Evolutionary conservation across 1,140 invertebrate genomes (phyloP).

Genomic region (Drosophila insularis): DNA sequence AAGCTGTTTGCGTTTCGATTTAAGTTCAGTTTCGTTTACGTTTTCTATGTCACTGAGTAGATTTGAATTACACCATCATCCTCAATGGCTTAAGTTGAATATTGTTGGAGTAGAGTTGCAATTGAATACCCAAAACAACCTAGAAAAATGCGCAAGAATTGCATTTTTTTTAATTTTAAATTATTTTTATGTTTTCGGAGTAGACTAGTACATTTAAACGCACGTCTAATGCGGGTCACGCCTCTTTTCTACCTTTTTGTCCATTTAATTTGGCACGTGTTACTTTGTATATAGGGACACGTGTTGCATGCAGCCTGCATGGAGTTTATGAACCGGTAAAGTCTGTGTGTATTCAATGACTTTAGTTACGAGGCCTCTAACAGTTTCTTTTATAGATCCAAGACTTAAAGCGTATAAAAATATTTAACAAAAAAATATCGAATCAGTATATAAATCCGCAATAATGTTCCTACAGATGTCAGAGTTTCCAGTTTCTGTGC

Average conservation of each 20-base stretch:
- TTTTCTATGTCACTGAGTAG: conserved; percentile 65
- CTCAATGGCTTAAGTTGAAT: no score
- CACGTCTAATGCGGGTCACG: conserved; percentile 61
- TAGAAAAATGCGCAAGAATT: conserved; percentile 69
- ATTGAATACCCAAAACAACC: conserved; percentile 70
- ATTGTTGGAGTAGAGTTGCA: conserved; percentile 34
- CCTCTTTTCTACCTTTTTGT: conserved; percentile 43
- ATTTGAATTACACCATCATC: conserved; percentile 48
- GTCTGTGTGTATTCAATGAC: neutral
- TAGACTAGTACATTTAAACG: conserved; percentile 6
- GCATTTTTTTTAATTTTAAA: conserved; percentile 54
- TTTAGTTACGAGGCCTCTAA: neutral
- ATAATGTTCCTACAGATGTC: no score
- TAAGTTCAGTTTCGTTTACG: conserved; percentile 40
- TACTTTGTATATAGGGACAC: conserved; percentile 38
- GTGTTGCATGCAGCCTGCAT: conserved; percentile 41
- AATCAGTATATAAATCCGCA: no score
- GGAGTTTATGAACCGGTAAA: neutral
- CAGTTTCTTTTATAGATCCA: neutral
- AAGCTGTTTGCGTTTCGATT: conserved; percentile 41
- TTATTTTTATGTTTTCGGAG: conserved; percentile 1
- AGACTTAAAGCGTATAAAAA: no score
- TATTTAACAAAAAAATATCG: no score
- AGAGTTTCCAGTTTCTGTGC: no score
- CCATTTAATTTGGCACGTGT: conserved; percentile 57